These are phyloP conservation scores for Balaenoptera acutorostrata DNA, from an alignment of 2,113 vertebrate genomes.

Conservation along the genomic window DNA sequence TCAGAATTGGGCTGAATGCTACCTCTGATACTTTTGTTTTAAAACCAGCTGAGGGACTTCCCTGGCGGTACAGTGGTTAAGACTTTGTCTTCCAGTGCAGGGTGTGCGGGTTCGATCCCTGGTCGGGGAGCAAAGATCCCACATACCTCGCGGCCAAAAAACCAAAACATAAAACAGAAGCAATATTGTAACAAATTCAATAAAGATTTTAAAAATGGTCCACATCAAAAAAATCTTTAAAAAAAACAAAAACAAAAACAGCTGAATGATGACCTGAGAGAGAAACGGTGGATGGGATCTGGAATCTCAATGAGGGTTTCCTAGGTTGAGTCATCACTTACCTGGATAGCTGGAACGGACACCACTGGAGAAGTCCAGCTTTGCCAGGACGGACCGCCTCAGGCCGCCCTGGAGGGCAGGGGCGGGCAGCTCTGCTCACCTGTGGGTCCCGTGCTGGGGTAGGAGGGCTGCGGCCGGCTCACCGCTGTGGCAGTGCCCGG, in stretches of 20 bases:
- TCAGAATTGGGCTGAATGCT: not conserved
- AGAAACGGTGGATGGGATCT: not conserved
- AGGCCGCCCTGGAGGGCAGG: not conserved
- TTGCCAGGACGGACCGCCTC: not conserved
- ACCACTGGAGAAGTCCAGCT: not conserved
- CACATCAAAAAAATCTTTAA: too few relatives aligned
- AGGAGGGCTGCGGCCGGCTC: not conserved
- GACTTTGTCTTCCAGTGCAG: too few relatives aligned
- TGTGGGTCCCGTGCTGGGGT: not conserved
- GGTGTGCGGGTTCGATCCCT: too few relatives aligned
- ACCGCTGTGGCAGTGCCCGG: too few relatives aligned
- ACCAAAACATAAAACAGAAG: too few relatives aligned
- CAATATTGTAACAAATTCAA: too few relatives aligned
- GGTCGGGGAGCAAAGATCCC: too few relatives aligned
- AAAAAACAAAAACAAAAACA: too few relatives aligned
- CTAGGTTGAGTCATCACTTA: not conserved
- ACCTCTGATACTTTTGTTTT: not conserved
- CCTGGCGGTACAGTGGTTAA: too few relatives aligned
- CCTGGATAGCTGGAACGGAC: not conserved
- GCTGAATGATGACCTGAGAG: not conserved
- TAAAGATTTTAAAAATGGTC: too few relatives aligned
- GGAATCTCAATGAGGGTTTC: not conserved
- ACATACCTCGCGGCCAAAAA: too few relatives aligned
- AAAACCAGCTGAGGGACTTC: not conserved
- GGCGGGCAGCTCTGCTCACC: not conserved